Evolutionary conservation across 92 coral and sea anemone genomes (phyloP), one percentile per base, ranked within the genome.

Genomic region (Phenganax stokvisi): DNA sequence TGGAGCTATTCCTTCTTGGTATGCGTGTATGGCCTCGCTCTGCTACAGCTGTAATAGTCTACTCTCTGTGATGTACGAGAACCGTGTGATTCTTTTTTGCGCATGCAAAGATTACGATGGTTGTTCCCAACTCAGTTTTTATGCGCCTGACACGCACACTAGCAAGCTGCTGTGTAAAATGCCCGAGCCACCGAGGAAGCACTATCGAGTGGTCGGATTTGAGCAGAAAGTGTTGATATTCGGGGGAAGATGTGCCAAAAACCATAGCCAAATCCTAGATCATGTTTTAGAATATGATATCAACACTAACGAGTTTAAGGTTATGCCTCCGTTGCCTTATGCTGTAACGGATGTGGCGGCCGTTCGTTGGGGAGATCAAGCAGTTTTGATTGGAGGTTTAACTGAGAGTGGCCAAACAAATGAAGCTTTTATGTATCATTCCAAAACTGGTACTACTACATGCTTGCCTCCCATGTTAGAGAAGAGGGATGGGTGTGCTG

Each of bases 11-110:
- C 30, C 30, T 30, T 3, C 7, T 20, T 64, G 70, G 70, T 30
- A 10, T 64, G 7, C 27, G 30, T 64, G 9, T 7, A 37, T 3
- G 70, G 31, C 30, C 17, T 20, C 70, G 9, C 30, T 64, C 4
- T 44, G 37, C 44, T 15, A 64, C 5, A 10, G 10, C 70, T 64
- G 70, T 8, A 11, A 17, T 0, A 30, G 70, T 12, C 37, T 64
- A 10, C 44, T 64, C 70, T 64, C 70, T 16, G 70, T 64, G 10
- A n/a, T 64, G n/a, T 61, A 61, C 27, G 27, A 61, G 67, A 61
- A 61, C 67, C 67, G 67, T 7, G 67, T 28, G 67, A 64, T 64
- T 64, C 37, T 64, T 64, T 64, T 64, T 11, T 15, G 70, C 37
- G 30, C 70, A 17, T n/a, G 37, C 12, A 44, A 64, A 9, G 70